Percentiles rank a stretch among this genome's conserved stretches.
Evolutionary conservation across 1,140 invertebrate genomes (phyloP).

Genomic region (Macrobrachium nipponense): DNA sequence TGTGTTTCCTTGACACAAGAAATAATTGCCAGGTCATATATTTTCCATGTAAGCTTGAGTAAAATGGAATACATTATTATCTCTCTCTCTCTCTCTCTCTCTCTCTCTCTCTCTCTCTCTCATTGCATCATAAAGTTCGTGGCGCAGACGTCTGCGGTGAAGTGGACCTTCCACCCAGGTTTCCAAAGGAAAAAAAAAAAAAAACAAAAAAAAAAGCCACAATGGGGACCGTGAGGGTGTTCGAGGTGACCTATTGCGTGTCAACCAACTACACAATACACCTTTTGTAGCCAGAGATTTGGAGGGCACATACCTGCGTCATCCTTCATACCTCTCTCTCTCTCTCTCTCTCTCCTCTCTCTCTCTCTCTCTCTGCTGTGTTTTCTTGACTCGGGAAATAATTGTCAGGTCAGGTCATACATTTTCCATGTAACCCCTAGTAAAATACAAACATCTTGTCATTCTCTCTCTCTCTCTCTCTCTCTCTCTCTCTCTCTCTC

Average conservation of each 20-base stretch:
- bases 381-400: not conserved
- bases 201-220: too few species aligned
- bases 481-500: slow-evolving; percentile 16
- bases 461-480: slow-evolving; percentile 1
- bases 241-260: not conserved
- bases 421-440: not conserved
- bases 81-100: too few species aligned
- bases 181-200: too few species aligned
- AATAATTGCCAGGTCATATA: too few species aligned
- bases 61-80: too few species aligned
- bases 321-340: not conserved
- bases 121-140: too few species aligned
- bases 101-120: too few species aligned
- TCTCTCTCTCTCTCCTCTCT: slow-evolving; percentile 8
- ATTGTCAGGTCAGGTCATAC: not conserved
- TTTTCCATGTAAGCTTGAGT: too few species aligned
- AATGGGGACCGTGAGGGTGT: too few species aligned
- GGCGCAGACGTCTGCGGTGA: too few species aligned
- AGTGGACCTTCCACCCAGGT: too few species aligned
- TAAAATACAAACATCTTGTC: not conserved
- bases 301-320: not conserved
- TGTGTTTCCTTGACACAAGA: too few species aligned
- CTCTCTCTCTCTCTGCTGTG: not conserved
- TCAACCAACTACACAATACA: not conserved
- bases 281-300: not conserved